These are phyloP conservation scores for Drosophila neocordata DNA, from an alignment of 1,140 invertebrate genomes.

Conservation along the genomic window DNA sequence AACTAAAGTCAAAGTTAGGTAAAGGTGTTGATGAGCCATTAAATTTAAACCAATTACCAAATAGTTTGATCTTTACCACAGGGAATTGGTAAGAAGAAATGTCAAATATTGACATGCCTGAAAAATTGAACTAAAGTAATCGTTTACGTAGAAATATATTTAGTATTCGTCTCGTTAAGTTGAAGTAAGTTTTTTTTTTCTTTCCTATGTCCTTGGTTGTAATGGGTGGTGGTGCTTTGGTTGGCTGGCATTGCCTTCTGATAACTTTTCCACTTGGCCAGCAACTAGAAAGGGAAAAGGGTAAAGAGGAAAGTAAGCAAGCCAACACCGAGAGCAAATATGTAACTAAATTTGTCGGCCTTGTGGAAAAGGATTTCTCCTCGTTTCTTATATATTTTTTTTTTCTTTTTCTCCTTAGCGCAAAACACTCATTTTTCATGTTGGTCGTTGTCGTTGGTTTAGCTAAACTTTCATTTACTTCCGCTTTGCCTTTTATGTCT, in stretches of 20 bases:
- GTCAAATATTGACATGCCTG: not conserved
- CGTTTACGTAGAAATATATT: not conserved
- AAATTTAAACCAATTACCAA: too few relatives aligned
- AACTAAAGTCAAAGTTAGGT: too few relatives aligned
- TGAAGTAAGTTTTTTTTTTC: not conserved
- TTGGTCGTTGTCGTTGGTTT: conserved; percentile 30
- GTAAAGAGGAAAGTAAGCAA: conserved; percentile 25
- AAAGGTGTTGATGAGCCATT: too few relatives aligned
- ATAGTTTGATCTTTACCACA: too few relatives aligned
- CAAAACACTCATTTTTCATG: conserved; percentile 43
- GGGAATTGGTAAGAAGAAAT: not conserved
- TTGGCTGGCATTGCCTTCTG: conserved; percentile 19
- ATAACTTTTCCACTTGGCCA: conserved; percentile 60
- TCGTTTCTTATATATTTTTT: not conserved
- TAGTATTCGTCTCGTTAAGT: not conserved
- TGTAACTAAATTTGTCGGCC: conserved; percentile 10
- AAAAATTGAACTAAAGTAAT: not conserved
- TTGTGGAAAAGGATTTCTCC: conserved; percentile 39
- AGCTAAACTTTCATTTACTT: conserved; percentile 55
- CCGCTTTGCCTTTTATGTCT: conserved; percentile 7
- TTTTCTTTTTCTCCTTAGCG: not conserved
- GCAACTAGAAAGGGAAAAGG: conserved; percentile 14
- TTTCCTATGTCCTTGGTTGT: not conserved
- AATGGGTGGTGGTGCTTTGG: conserved; percentile 2
- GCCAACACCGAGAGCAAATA: conserved; percentile 13